Conservation (phyloP, 2,113 vertebrate species). For the Lophius piscatorius region DNA sequence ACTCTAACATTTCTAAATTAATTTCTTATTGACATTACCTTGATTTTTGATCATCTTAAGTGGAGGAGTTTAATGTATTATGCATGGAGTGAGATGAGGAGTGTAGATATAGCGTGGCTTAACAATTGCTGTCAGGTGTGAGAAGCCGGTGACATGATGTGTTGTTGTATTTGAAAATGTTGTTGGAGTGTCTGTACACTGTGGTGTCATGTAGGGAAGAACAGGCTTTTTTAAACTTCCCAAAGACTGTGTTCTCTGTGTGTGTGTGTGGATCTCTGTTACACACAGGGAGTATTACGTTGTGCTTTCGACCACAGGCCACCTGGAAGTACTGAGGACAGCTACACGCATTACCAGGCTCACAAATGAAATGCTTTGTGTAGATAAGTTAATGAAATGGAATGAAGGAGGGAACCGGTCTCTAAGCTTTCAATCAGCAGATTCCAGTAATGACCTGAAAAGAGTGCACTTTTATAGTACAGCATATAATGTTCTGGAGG, state of each 20-base stretch:
- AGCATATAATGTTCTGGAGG: slow-evolving; percentile 1
- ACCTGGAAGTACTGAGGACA: slow-evolving; percentile 12
- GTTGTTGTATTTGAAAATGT: slow-evolving; percentile 56
- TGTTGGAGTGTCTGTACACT: slow-evolving; percentile 28
- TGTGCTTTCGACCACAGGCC: slow-evolving; percentile 32
- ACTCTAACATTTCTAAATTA: not conserved
- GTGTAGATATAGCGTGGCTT: slow-evolving; percentile 13
- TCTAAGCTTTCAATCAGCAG: slow-evolving; percentile 3
- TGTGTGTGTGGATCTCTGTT: slow-evolving; percentile 14
- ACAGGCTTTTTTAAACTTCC: slow-evolving; percentile 30
- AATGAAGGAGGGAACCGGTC: not conserved
- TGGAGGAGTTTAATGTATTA: not conserved
- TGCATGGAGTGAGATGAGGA: slow-evolving; percentile 11
- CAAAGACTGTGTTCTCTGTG: slow-evolving; percentile 21
- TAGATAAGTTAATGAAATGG: not conserved
- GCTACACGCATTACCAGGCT: not conserved
- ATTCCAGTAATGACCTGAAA: slow-evolving; percentile 10
- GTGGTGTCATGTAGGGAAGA: slow-evolving; percentile 30
- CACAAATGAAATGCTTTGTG: slow-evolving; percentile 4
- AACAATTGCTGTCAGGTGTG: slow-evolving; percentile 43
- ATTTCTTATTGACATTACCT: slow-evolving; percentile 13
- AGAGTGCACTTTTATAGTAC: not conserved
- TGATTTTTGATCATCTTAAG: slow-evolving; percentile 18
- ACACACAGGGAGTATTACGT: slow-evolving; percentile 34
- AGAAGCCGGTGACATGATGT: slow-evolving; percentile 24